Percentiles rank a stretch among this genome's conserved stretches.
phyloP scores from a whole-genome alignment of 2,888 invertebrate genomes.

The Lepidocyrtinus sp. region DNA sequence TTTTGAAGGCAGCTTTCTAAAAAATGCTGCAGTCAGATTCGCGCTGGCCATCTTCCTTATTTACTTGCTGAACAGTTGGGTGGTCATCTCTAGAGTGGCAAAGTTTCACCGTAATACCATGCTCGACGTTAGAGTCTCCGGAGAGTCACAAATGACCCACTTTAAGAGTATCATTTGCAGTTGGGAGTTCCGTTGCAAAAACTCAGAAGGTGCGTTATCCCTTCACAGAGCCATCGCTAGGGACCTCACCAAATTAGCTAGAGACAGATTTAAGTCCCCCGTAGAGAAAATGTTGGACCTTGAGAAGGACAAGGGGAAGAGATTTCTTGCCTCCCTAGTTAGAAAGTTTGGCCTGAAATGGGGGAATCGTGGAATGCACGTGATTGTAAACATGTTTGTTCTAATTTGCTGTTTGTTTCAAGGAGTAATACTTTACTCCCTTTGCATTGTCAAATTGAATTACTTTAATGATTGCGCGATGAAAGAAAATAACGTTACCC shows the following conservation, averaged over 20 bases:
- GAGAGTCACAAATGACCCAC: slow-evolving; percentile 32
- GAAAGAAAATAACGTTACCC: slow-evolving; percentile 1
- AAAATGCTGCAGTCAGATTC: slow-evolving; percentile 36
- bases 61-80: slow-evolving; percentile 36
- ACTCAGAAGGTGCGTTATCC: slow-evolving; percentile 15
- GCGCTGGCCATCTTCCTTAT: slow-evolving; percentile 23
- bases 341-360: slow-evolving; percentile 19
- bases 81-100: slow-evolving; percentile 30
- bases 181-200: slow-evolving; percentile 52
- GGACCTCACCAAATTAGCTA: slow-evolving; percentile 14
- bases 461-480: slow-evolving; percentile 34
- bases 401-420: background rate
- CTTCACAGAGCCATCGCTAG: slow-evolving; percentile 49
- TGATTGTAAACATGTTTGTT: slow-evolving; percentile 24
- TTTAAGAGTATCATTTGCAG: slow-evolving; percentile 35
- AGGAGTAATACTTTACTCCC: slow-evolving; percentile 10
- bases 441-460: slow-evolving; percentile 24
- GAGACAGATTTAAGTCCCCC: background rate
- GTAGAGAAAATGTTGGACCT: background rate
- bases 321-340: background rate
- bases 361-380: slow-evolving; percentile 34
- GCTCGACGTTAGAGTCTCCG: slow-evolving; percentile 38
- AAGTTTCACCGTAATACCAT: slow-evolving; percentile 28
- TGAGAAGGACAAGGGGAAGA: slow-evolving; percentile 19
- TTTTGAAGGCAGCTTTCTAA: background rate